Conservation (phyloP, 2,113 vertebrate genomes). For the Theropithecus gelada region DNA sequence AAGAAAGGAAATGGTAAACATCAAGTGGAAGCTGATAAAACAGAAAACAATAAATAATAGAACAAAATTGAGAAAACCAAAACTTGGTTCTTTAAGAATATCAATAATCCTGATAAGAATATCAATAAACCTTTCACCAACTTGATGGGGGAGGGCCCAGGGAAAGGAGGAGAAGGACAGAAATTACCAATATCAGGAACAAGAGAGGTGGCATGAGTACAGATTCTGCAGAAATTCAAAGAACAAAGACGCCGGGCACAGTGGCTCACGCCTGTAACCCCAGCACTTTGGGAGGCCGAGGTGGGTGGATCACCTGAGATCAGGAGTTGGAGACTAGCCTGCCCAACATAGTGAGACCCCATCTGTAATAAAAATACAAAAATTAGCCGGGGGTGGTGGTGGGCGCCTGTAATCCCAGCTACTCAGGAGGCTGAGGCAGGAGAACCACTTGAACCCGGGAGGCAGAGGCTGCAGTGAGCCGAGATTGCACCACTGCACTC, state of each 20-base stretch:
- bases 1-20: neutral
- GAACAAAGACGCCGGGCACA: neutral
- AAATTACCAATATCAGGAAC: rapidly evolving
- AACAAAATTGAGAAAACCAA: neutral
- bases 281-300: neutral
- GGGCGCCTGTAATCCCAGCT: too few species aligned
- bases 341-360: neutral
- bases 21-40: neutral
- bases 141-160: neutral
- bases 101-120: neutral
- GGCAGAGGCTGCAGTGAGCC: too few species aligned
- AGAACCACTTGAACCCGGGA: too few species aligned
- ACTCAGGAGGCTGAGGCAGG: too few species aligned
- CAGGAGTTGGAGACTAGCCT: neutral
- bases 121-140: neutral
- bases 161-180: too few species aligned
- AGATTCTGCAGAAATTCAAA: neutral
- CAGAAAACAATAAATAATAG: neutral
- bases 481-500: too few species aligned
- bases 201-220: neutral
- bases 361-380: neutral
- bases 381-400: too few species aligned
- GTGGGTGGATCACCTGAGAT: neutral
- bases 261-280: neutral
- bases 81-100: neutral